Base-by-base conservation (phyloP, 2,888 invertebrate genomes). In the Lithophane socia region DNA sequence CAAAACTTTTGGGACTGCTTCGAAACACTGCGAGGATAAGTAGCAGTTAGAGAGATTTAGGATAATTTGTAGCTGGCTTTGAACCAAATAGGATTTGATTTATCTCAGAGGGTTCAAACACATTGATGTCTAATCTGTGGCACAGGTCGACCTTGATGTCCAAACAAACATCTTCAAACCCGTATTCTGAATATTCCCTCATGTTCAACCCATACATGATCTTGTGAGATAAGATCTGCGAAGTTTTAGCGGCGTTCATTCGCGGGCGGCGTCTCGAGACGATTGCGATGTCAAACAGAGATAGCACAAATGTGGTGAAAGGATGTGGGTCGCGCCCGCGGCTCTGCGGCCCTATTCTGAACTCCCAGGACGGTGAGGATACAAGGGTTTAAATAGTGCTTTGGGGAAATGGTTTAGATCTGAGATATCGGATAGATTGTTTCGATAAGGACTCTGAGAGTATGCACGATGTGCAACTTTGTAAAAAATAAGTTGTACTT, bases 251-350 rank as follows among this genome's bases (percentile, higher is more conserved):
- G 79, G 75, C 74, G 85, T 75, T 85, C 89, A 85, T 78, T 82
- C 81, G 84, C 79, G 52, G 52, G 52, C 52, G 52, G 69, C 78
- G 85, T 91, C 91, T 91, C 90, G 86, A 86, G 89, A 91, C 92
- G 92, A 95, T 95, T 95, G 95, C 94, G 96, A 95, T 94, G 93
- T 86, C 93, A 96, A 95, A 96, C 95, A 95, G 92, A 94, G 96
- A 96, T 96, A 94, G 88, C 77, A 92, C 90, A 94, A 95, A 95
- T 94, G 94, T 90, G 85, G 84, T 96, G 96, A 96, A 95, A 94
- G 95, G 94, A 96, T 94, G 90, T 96, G 88, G 96, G 96, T 95
- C 96, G 93, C 93, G 94, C 93, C 92, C 90, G 90, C 92, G 91
- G 92, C 93, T 81, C 52, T 85, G 24, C 29, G n/a, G 56, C 24